Percentiles rank a stretch among this genome's conserved stretches.
These are phyloP conservation scores for Piliocolobus tephrosceles DNA, from an alignment of 2,113 vertebrate genomes.

Conservation along the genomic window DNA sequence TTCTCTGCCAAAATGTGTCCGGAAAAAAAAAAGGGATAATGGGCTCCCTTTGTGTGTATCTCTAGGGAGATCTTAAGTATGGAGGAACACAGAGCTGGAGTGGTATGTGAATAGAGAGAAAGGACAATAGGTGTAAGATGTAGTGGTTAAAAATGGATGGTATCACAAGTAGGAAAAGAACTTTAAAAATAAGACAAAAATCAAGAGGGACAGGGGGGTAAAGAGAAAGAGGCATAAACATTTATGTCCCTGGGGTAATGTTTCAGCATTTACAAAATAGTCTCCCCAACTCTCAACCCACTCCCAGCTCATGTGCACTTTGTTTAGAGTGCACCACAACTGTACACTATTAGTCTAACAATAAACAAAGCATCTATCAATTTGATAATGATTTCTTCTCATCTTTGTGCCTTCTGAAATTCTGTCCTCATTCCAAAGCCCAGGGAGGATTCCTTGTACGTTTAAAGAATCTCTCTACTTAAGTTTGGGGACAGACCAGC, in stretches of 20 bases:
- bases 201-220: not conserved
- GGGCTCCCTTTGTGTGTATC: not conserved
- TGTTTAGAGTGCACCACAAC: not conserved
- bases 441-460: not conserved
- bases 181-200: not conserved
- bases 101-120: rapidly evolving
- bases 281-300: not conserved
- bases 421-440: not conserved
- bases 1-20: not conserved
- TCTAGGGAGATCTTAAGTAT: not conserved
- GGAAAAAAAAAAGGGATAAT: not conserved
- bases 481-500: not conserved
- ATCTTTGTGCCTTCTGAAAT: not conserved
- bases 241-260: not conserved
- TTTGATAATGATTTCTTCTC: not conserved
- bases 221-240: not conserved
- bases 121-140: not conserved
- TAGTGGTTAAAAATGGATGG: not conserved
- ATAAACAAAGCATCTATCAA: not conserved
- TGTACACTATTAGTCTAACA: not conserved
- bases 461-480: not conserved
- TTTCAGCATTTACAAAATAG: not conserved
- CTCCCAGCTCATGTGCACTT: not conserved
- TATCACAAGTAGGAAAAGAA: not conserved
- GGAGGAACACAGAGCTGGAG: not conserved